Percentiles rank a stretch among this genome's conserved stretches.
Conservation (phyloP, 1,140 invertebrate species). For the Aphaenogaster ashmeadi region DNA sequence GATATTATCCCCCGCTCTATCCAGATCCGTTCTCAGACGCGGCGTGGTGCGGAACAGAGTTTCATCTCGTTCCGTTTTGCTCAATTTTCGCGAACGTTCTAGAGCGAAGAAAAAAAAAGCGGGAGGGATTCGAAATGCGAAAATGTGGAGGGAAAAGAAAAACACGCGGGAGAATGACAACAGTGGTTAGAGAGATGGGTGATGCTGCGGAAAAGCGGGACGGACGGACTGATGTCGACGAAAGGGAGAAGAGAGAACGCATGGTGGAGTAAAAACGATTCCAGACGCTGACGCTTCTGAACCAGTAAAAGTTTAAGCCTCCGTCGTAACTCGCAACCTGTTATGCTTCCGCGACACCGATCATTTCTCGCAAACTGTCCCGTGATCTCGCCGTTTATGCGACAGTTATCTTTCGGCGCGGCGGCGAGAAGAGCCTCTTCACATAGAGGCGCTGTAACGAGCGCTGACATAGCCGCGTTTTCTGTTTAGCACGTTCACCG, state of each 20-base stretch:
- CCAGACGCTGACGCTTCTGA: conserved; percentile 81
- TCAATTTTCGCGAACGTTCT: conserved; percentile 36
- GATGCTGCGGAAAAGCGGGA: neutral
- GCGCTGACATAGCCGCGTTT: conserved; percentile 43
- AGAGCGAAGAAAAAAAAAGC: neutral
- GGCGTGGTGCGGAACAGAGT: conserved; percentile 19
- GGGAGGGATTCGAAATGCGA: neutral
- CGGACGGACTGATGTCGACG: conserved; percentile 10
- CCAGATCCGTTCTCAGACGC: conserved; percentile 72
- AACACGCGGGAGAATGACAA: conserved; percentile 28
- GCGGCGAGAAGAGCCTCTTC: conserved; percentile 60
- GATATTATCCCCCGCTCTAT: conserved; percentile 78
- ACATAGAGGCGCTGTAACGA: conserved; percentile 55
- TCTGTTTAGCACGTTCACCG: conserved; percentile 16
- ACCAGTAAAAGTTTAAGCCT: conserved; percentile 83
- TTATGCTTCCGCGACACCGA: conserved; percentile 80
- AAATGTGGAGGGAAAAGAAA: neutral
- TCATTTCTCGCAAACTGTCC: conserved; percentile 80
- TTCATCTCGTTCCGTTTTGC: conserved; percentile 29
- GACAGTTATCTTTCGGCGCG: conserved; percentile 73
- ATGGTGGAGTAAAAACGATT: conserved; percentile 74
- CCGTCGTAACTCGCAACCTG: conserved; percentile 79
- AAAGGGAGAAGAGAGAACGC: conserved; percentile 62
- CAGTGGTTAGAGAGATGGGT: conserved; percentile 43
- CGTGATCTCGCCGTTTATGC: conserved; percentile 80